Conservation (phyloP, 2,797 vertebrate genomes). For the Molossus molossus region DNA sequence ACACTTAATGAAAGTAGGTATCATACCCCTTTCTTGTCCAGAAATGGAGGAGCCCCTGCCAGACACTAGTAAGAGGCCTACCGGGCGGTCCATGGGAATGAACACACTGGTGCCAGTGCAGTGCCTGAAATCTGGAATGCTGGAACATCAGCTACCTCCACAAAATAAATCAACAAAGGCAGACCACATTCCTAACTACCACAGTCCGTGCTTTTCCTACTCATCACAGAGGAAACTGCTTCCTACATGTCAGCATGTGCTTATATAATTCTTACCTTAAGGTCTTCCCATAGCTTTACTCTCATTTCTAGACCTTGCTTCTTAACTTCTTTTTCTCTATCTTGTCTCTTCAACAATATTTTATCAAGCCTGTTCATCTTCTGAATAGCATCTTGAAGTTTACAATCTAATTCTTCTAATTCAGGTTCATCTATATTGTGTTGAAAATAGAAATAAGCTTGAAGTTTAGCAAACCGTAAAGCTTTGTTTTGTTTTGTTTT, state of each 20-base stretch:
- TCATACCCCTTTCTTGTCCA: not conserved
- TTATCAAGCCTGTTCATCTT: conserved; percentile 94
- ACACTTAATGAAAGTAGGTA: not conserved
- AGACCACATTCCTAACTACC: not conserved
- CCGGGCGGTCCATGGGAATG: not conserved
- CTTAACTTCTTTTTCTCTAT: conserved; percentile 92
- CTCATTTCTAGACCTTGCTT: conserved; percentile 92
- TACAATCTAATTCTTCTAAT: conserved; percentile 86
- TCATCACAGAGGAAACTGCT: not conserved
- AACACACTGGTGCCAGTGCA: accelerated
- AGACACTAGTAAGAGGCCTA: not conserved
- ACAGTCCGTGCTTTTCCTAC: not conserved
- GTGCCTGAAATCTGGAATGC: not conserved
- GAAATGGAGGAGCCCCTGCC: not conserved
- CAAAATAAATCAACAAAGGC: conserved; percentile 13
- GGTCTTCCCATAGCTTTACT: conserved; percentile 92
- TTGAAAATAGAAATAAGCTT: conserved; percentile 58
- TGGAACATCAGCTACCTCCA: not conserved
- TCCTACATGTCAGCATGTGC: not conserved
- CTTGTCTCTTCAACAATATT: conserved; percentile 89
- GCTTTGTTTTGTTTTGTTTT: conserved; percentile 36
- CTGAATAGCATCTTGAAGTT: conserved; percentile 91
- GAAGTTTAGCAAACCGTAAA: conserved; percentile 51
- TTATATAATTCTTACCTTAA: conserved; percentile 90
- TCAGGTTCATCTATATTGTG: conserved; percentile 78